Base-by-base conservation (phyloP, 2,888 invertebrate genomes). In the Lepeophtheirus nordmannii region DNA sequence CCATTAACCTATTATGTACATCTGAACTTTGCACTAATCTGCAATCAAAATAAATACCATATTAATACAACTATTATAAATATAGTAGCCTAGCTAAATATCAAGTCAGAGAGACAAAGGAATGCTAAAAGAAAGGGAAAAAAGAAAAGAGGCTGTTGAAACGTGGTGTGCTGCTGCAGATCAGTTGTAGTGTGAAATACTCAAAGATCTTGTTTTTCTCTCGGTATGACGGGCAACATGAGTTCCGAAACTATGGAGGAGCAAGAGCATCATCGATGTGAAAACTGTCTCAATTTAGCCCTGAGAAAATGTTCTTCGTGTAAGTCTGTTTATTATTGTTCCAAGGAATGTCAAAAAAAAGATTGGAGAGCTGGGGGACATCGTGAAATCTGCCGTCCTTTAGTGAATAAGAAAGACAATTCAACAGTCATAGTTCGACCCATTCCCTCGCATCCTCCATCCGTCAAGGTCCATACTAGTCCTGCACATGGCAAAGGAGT, bases 201-300 rank as follows among this genome's bases (percentile, higher is more conserved):
- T 30, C 30, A 5, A 2, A 30, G 7, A 30, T 30, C 30, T 30
- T 30, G 30, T 30, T 7, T 30, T 30, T 30, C 30, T 30, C 30
- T 5, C 30, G 30, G 7, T 5, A 30, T 30, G 30, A 30, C 30
- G 30, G 30, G 30, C 3, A 30, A 2, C 30, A 7, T 30, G 7
- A 30, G 30, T 7, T 30, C 30, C 30, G 30, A 30, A 2, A 30
- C 30, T 5, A 46, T 46, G 53, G 53, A 46, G 17, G 2, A 5
- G 8, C n/a, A 46, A n/a, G n/a, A n/a, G 5, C 53, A 14, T 46
- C 53, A 46, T 46, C 53, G 53, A n/a, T 46, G 53, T 8, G 53
- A 46, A 17, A 46, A 46, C 17, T 46, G 53, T 46, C 53, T 46
- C 53, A 46, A 46, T 17, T 46, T 46, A 14, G 60, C 60, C n/a